Evolutionary conservation across 2,113 vertebrate species (phyloP), one percentile per base, ranked within the genome.

Genomic region (Hemichromis elongatus): DNA sequence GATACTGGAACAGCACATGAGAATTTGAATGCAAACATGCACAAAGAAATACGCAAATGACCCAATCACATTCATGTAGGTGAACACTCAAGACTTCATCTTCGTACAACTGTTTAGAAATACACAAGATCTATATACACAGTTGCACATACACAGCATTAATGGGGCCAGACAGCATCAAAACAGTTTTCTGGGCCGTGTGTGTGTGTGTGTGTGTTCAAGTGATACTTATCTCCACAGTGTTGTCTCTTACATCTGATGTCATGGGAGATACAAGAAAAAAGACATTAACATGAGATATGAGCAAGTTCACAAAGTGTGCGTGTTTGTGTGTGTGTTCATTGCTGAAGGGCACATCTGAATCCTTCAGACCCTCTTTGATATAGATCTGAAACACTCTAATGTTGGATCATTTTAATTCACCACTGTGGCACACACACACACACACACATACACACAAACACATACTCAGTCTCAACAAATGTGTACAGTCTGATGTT

Each of bases 351-450:
- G 83, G 87, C 73, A 70, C 59, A 50, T 82, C 35, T 80, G 77
- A 88, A 75, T 57, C 35, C 2, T 78, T 89, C 54, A 86, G 56
- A 55, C 68, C 63, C 19, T 82, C 84, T 93, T 88, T 90, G 83
- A 93, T 91, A 81, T 8, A 81, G 79, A 93, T 91, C 83, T 88
- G 45, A 90, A 84, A 86, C 53, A 68, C 42, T 54, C 24, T n/a
- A 63, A 75, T 75, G 84, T 87, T 83, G 61, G 61, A 81, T 90
- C 59, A 52, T 59, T 80, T 40, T 30, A 57, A 87, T 84, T 86
- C 88, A 80, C 63, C 80, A 77, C 14, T 53, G 57, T 52, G 55
- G 53, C 18, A 47, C 19, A 55, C 40, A 57, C 50, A 79, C 6
- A 73, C 19, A 55, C 40, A 57, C 50, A 79, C 6, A 73, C 24